Conservation (phyloP, 2,113 vertebrate genomes). For the Otis tarda region DNA sequence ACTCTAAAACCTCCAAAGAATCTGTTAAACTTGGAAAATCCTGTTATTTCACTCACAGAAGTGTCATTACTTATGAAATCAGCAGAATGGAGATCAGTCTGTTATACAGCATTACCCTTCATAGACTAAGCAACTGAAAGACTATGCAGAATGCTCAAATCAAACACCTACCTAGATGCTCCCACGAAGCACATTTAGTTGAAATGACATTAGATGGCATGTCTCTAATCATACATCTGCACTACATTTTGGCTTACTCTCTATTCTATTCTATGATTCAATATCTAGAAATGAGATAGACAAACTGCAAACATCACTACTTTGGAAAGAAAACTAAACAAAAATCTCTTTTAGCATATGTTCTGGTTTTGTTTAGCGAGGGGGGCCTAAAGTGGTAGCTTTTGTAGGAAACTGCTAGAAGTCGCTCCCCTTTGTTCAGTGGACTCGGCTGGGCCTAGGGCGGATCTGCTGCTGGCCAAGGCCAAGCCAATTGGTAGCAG, state of each 20-base stretch:
- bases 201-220: background rate
- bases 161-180: background rate
- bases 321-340: background rate
- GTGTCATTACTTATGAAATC: background rate
- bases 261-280: background rate
- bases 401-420: too few relatives aligned
- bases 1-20: background rate
- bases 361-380: too few relatives aligned
- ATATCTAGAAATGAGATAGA: background rate
- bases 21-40: background rate
- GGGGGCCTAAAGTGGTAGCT: too few relatives aligned
- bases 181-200: background rate
- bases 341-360: background rate
- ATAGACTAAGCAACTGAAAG: background rate
- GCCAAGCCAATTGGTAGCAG: too few relatives aligned
- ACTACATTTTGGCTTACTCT: background rate
- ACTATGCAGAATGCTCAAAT: background rate
- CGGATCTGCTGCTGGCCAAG: too few relatives aligned
- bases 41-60: background rate
- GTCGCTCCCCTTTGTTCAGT: too few relatives aligned
- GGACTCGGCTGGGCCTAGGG: too few relatives aligned
- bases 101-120: background rate
- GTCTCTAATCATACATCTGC: background rate
- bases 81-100: background rate
- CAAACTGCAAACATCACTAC: background rate